Evolutionary conservation across 2,888 invertebrate genomes (phyloP).

Genomic region (Cephus pygmeus): DNA sequence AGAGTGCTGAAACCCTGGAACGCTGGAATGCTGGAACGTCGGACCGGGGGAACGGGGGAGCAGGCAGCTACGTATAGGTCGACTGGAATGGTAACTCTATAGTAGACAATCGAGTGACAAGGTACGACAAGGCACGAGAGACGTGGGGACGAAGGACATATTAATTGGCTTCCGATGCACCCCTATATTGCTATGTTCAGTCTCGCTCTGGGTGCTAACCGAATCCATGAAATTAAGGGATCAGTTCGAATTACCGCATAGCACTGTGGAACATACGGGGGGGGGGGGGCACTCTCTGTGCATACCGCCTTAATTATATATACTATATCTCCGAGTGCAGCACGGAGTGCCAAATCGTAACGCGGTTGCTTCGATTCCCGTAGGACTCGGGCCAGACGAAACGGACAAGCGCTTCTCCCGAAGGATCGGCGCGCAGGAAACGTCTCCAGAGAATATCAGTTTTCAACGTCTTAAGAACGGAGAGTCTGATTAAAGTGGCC

Average conservation of each 20-base stretch:
- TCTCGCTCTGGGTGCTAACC: constrained; percentile 20
- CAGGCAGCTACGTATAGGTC: constrained; percentile 26
- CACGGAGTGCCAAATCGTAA: too few species aligned
- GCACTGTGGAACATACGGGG: constrained; percentile 18
- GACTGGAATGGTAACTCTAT: constrained; percentile 24
- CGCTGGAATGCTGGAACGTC: too few species aligned
- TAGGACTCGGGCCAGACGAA: too few species aligned
- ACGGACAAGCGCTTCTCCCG: too few species aligned
- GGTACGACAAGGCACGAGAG: constrained; percentile 1
- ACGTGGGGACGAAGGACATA: constrained; percentile 32
- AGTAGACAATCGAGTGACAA: constrained; percentile 10
- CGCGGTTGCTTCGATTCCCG: too few species aligned
- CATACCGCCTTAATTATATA: too few species aligned
- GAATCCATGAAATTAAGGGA: constrained; percentile 56
- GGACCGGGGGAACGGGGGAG: background rate
- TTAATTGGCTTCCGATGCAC: constrained; percentile 61
- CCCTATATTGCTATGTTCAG: background rate
- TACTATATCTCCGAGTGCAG: too few species aligned
- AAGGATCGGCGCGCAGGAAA: too few species aligned
- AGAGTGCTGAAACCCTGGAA: too few species aligned
- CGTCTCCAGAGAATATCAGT: too few species aligned
- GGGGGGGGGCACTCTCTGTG: background rate
- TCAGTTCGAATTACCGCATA: constrained; percentile 48
- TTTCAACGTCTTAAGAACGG: too few species aligned
- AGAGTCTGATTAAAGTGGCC: too few species aligned